Evolutionary conservation across 2,113 vertebrate genomes (phyloP), one percentile per base, ranked within the genome.

Genomic region (Toxostoma redivivum): DNA sequence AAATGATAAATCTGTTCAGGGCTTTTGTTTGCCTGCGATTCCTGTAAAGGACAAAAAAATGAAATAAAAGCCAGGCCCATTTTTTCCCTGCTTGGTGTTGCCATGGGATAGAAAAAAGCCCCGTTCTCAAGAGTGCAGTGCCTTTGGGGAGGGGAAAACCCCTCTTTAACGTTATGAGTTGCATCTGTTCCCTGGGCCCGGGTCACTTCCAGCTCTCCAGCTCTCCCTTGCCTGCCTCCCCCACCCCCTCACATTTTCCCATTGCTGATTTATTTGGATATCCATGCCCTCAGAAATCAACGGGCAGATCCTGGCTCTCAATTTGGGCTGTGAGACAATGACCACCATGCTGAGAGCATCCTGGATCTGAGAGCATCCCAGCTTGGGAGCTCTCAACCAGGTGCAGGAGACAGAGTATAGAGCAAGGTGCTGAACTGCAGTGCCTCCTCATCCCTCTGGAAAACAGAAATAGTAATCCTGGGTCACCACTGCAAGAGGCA

Each of bases 91-190:
- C 81, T 91, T 79, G 54, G 92, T 94, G 97, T 97, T 97, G 96
- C 97, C 97, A 97, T 96, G 97, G 95, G 95, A 96, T 84, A 94
- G 91, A 93, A 97, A 95, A 69, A 67, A 66, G 37, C 93, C 95
- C 74, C 0, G 10, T 54, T 94, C 94, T 94, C 97, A 72, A 64
- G 58, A 90, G 89, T 53, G 92, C 35, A 12, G 60, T 33, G 65
- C 92, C 70, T 94, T 61, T 93, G 91, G 92, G 92, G 90, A 93
- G 88, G 90, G 86, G 20, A 40, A 44, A 56, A 56, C 45, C 67
- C 70, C 79, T 87, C 77, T 40, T 94, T 77, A 62, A 44, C 2
- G 91, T 90, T 92, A 87, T 70, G 85, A 74, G 35, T 92, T 82
- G 78, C 95, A 95, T 97, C 97, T 97, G 97, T 96, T 96, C 97